Conservation (phyloP, 1,140 invertebrate genomes). For the Limonius californicus region DNA sequence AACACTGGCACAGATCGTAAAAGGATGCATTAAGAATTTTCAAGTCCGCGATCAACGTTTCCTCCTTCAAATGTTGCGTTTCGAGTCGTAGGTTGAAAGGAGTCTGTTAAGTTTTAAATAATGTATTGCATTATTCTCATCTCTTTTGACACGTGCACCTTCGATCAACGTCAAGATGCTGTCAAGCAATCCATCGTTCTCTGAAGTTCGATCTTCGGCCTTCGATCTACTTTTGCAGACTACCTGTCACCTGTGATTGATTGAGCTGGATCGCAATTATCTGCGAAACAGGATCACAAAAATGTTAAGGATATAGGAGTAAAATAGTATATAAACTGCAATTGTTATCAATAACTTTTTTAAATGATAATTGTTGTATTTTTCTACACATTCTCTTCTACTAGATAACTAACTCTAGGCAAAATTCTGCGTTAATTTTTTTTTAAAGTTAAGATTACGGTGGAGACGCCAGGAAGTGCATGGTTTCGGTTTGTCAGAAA, state of each 20-base stretch:
- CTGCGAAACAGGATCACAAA: constrained; percentile 3
- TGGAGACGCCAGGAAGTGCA: no score
- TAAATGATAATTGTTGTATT: no score
- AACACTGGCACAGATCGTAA: constrained; percentile 2
- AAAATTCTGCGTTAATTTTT: no score
- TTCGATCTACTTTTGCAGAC: constrained; percentile 12
- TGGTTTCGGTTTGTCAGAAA: no score
- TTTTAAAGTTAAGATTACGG: no score
- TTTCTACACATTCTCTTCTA: no score
- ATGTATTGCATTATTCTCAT: constrained; percentile 5
- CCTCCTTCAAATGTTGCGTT: neutral
- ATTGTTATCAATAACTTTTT: no score
- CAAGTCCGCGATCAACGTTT: neutral
- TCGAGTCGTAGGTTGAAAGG: neutral
- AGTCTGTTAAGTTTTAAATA: constrained; percentile 1
- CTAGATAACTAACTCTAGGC: no score
- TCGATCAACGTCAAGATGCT: constrained; percentile 12
- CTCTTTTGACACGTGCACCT: constrained; percentile 10
- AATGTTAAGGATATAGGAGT: no score
- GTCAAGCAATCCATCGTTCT: constrained; percentile 13
- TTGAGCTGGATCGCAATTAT: constrained; percentile 10
- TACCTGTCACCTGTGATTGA: constrained; percentile 12
- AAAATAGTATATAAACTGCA: no score
- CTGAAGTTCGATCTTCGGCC: constrained; percentile 9
- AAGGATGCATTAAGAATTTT: constrained; percentile 8